Evolutionary conservation across 2,888 invertebrate species (phyloP).

Genomic region (Zeuzera pyrina): DNA sequence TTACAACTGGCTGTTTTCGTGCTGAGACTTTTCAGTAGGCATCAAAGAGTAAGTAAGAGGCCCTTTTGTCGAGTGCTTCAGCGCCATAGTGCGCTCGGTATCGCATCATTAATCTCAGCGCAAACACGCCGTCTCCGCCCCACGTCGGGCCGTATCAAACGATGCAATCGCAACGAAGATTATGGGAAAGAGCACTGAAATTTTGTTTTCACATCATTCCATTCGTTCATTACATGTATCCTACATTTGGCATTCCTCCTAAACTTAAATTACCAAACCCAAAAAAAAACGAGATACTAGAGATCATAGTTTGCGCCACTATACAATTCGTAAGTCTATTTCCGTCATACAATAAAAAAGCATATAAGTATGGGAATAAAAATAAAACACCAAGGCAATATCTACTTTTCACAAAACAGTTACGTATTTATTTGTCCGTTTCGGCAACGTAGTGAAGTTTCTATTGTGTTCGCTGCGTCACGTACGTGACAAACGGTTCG

Average conservation of each 20-base stretch:
- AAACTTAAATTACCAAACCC: too few species aligned
- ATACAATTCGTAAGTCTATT: too few species aligned
- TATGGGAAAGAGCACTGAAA: constrained; percentile 15
- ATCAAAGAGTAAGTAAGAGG: constrained; percentile 59
- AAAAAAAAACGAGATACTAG: too few species aligned
- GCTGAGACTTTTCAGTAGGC: constrained; percentile 40
- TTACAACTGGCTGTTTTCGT: constrained; percentile 24
- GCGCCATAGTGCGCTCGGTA: constrained; percentile 40
- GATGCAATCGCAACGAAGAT: constrained; percentile 19
- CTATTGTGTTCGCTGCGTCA: constrained; percentile 62
- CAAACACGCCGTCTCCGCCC: constrained; percentile 39
- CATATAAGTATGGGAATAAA: too few species aligned
- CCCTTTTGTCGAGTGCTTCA: constrained; percentile 54
- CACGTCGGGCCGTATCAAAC: constrained; percentile 20
- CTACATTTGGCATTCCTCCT: too few species aligned
- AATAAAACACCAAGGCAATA: constrained; percentile 3
- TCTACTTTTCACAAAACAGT: constrained; percentile 39
- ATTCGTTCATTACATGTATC: too few species aligned
- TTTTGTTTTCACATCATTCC: constrained; percentile 12
- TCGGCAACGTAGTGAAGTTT: constrained; percentile 59
- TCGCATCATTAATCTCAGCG: constrained; percentile 63
- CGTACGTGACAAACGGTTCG: constrained; percentile 71
- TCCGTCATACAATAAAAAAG: too few species aligned
- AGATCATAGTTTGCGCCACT: too few species aligned
- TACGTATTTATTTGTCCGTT: constrained; percentile 63